Base-by-base conservation (phyloP, 2,888 invertebrate genomes). In the Volucella inflata region DNA sequence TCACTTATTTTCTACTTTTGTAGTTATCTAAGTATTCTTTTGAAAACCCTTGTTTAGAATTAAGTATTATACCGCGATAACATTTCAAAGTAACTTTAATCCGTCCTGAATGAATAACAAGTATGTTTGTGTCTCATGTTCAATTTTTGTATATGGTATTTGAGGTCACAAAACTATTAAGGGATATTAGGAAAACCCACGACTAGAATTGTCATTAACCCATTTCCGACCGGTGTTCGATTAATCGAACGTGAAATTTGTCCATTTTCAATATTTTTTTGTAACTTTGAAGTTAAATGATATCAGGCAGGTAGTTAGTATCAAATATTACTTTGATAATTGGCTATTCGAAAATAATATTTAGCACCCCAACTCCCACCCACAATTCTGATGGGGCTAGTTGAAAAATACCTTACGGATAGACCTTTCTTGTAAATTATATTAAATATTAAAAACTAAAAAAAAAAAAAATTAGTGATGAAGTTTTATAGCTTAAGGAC, bases 151-250 rank as follows among this genome's bases (percentile, higher is more conserved):
- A n/a, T n/a, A n/a, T n/a, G n/a, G n/a, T 30, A 2, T 30, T 30
- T 30, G 0, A 30, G 6, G 30, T 30, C 6, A 30, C 30, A 6
- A 21, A 2, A 21, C 6, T 30, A 6, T 30, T 30, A 6, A 6
- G 6, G 6, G 30, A 30, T 6, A 30, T 30, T 2, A 30, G 30
- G 30, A 30, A 6, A 30, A 30, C 30, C 0, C 30, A 30, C 30
- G 6, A 30, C 6, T 6, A 30, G 6, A 30, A 0, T 30, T 30
- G 6, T 30, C 6, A 46, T 46, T 46, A 44, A 44, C 44, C 44
- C 44, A 44, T 44, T 44, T 44, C 12, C 44, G 44, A 44, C 44
- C 44, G 44, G 44, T 44, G 44, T 44, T 44, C 44, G 44, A 44
- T 44, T 44, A 44, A 44, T 44, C 3, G 44, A 44, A 44, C 44